Conservation (phyloP, 2,113 vertebrate genomes). For the Varanus salvator region DNA sequence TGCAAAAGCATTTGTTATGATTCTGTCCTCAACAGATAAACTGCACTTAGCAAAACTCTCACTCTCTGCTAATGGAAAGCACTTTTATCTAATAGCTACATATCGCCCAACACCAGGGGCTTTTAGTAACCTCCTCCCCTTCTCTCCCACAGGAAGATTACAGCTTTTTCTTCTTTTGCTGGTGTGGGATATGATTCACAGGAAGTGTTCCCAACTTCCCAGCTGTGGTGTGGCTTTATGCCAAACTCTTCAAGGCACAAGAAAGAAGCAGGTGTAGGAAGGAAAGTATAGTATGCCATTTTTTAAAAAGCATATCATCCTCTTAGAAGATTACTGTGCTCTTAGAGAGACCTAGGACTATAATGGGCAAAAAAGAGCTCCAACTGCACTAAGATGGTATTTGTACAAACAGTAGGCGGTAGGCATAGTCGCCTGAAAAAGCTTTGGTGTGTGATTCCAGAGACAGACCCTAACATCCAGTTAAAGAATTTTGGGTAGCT, state of each 20-base stretch:
- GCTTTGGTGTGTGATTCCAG: background rate
- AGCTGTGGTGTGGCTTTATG: background rate
- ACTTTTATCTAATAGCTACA: slow-evolving; percentile 60
- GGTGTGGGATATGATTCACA: background rate
- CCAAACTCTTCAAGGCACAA: background rate
- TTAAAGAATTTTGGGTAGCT: background rate
- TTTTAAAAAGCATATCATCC: background rate
- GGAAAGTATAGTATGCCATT: background rate
- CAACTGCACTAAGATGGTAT: background rate
- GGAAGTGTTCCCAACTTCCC: slow-evolving; percentile 25
- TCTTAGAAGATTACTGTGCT: slow-evolving; percentile 7
- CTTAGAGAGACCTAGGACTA: slow-evolving; percentile 1
- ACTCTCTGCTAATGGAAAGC: slow-evolving; percentile 74
- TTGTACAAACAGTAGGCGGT: background rate
- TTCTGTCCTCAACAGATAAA: slow-evolving; percentile 66
- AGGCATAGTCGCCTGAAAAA: background rate
- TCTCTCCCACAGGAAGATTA: slow-evolving; percentile 33
- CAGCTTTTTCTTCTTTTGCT: slow-evolving; percentile 35
- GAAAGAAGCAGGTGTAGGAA: background rate
- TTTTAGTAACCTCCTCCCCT: slow-evolving; percentile 56
- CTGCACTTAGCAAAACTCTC: slow-evolving; percentile 69
- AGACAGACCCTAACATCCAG: background rate
- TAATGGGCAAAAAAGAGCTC: background rate
- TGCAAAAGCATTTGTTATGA: slow-evolving; percentile 71
- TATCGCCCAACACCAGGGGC: slow-evolving; percentile 66